Evolutionary conservation across 2,888 invertebrate genomes (phyloP), one percentile per base, ranked within the genome.

Genomic region (Palloptera scutellata): DNA sequence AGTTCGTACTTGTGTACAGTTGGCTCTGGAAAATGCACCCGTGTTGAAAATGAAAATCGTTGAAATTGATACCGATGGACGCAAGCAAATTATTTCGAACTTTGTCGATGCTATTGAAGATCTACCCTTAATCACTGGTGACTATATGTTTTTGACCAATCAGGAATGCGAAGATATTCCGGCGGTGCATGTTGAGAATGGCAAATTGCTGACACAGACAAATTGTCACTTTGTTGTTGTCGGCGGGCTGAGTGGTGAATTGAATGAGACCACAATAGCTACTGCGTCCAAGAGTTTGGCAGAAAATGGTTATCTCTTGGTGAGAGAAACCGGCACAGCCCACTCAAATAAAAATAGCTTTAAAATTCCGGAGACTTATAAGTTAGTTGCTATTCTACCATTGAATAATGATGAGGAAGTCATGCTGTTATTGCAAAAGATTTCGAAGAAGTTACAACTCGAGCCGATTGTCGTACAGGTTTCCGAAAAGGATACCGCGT

Each of bases 1-100:
- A 0, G 83, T 90, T 0, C 86, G 91, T 30, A 83, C 88, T 1
- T 86, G 89, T 77, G 85, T 92, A 8, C 95, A 95, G 81, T 79
- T 93, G 0, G 88, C 90, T 0, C 80, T 92, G 0, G 95, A 95
- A 82, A 95, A 94, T 78, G 81, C 87, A 1, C 87, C 88, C 64
- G 86, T 86, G 0, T 84, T 87, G 72, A 91, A 91, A 86, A 86
- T 91, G 0, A 91, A 88, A 80, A 84, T 85, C 48, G 85, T 89
- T 30, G 88, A 91, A 81, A 87, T 88, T 58, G 88, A 88, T 71
- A 86, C 88, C 54, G 86, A 87, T 61, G 85, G 81, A 9, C 84
- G 86, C 54, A 77, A 85, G 66, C 87, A 89, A 0, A 73, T 91
- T 0, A 85, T 90, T 0, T 87, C 88, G 2, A 73, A 85, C 12